Percentiles rank a stretch among this genome's conserved stretches.
These are phyloP conservation scores for Pocota personata DNA, from an alignment of 2,888 invertebrate genomes.

Conservation along the genomic window DNA sequence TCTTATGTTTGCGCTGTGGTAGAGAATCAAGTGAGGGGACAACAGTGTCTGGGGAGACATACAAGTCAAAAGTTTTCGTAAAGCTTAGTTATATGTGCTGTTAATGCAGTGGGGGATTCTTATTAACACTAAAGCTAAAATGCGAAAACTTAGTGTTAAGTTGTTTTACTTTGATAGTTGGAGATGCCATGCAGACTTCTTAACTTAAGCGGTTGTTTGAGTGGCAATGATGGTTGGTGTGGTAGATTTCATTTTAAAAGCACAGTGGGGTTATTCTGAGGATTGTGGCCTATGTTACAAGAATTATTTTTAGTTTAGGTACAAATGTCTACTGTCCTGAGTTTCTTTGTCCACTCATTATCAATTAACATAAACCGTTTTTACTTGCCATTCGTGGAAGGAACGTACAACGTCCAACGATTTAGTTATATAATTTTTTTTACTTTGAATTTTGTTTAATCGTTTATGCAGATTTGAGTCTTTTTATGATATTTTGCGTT, in stretches of 20 bases:
- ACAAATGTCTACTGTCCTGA: too few relatives aligned
- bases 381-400: too few relatives aligned
- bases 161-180: slow-evolving; percentile 23
- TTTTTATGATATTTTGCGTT: too few relatives aligned
- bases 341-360: too few relatives aligned
- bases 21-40: background rate
- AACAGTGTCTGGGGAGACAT: slow-evolving; percentile 24
- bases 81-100: slow-evolving; percentile 16
- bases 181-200: background rate
- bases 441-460: too few relatives aligned
- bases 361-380: too few relatives aligned
- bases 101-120: background rate
- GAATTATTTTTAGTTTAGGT: background rate
- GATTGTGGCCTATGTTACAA: background rate
- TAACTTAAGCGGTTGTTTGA: background rate
- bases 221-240: background rate
- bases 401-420: too few relatives aligned
- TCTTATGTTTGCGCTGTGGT: background rate
- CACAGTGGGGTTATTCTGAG: background rate
- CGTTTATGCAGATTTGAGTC: too few relatives aligned
- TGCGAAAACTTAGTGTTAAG: slow-evolving; percentile 7
- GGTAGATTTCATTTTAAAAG: background rate
- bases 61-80: slow-evolving; percentile 36
- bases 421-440: too few relatives aligned
- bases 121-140: slow-evolving; percentile 28